Evolutionary conservation across 2,888 invertebrate species (phyloP), one percentile per base, ranked within the genome.

Genomic region (Meghimatium bilineatum): DNA sequence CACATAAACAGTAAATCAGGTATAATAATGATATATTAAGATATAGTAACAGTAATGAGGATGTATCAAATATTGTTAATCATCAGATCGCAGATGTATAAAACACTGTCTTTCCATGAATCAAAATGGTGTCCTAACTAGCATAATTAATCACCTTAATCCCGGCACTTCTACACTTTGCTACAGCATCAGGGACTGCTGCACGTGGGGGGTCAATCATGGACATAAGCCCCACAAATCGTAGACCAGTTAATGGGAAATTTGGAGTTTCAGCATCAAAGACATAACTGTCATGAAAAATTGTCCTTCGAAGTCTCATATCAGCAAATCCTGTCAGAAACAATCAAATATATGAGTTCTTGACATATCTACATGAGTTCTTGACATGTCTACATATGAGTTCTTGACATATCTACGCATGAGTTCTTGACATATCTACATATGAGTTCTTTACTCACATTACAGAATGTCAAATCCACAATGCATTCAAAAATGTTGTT

Each of bases 131-230:
- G 3, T 63, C 1, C 3, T 63, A 63, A n/a, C 12, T 63, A 12
- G 0, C 60, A 63, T 12, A 1, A 20, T 17, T 26, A 17, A 23
- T 66, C 83, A 90, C 91, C 95, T 98, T 98, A 93, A 98, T 99
- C 94, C 99, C 99, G 93, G 98, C 99, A 89, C 97, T 97, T 91
- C 98, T 96, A 95, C 99, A 99, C 94, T 98, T 98, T 91, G 97
- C 97, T 10, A 99, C 98, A 88, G 99, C 99, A 94, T 98, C 98
- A 29, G 98, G 98, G 87, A 99, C 99, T 92, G 98, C 98, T 89
- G 98, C 98, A 90, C 99, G 95, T 32, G 99, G 99, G 81, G 98
- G 99, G 95, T 99, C 99, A 95, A 99, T 98, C 98, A 99, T 98
- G 88, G 98, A 97, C 97, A 99, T 98, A 49, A 99, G 96, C 80